These are phyloP conservation scores for Andrena trimmerana DNA, from an alignment of 2,888 invertebrate species.

Conservation along the genomic window DNA sequence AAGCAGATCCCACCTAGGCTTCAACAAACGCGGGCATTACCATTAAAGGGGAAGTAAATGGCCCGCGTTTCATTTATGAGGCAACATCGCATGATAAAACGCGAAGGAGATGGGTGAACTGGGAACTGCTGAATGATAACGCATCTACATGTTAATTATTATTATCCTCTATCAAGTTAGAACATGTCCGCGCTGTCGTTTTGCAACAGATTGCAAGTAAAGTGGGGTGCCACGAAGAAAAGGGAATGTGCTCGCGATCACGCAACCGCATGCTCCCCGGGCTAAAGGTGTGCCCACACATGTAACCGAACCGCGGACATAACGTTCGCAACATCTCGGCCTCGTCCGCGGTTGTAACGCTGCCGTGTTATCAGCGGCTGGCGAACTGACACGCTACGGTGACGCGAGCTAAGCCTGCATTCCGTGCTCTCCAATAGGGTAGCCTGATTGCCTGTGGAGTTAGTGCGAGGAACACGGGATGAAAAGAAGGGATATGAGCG, in stretches of 20 bases:
- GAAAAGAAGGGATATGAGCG: slow-evolving; percentile 36
- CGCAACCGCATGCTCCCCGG: slow-evolving; percentile 19
- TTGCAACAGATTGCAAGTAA: slow-evolving; percentile 32
- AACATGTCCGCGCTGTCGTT: slow-evolving; percentile 25
- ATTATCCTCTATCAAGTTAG: slow-evolving; percentile 28
- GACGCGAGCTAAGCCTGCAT: not conserved
- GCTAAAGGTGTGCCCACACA: slow-evolving; percentile 9
- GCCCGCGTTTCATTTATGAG: slow-evolving; percentile 11
- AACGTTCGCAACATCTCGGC: not conserved
- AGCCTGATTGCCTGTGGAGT: not conserved
- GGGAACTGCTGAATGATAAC: slow-evolving; percentile 27
- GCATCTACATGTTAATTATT: slow-evolving; percentile 55
- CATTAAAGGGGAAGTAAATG: not conserved
- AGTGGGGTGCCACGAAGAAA: slow-evolving; percentile 22
- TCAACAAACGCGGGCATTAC: not conserved
- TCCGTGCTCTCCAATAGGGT: slow-evolving; percentile 2
- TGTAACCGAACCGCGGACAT: slow-evolving; percentile 1
- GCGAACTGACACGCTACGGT: not conserved
- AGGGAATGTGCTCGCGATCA: slow-evolving; percentile 45
- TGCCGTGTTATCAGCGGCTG: slow-evolving; percentile 2
- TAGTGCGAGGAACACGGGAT: not conserved
- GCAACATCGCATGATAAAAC: slow-evolving; percentile 14
- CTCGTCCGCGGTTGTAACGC: not conserved
- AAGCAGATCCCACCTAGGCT: slow-evolving; percentile 20
- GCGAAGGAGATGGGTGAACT: slow-evolving; percentile 25